Evolutionary conservation across 2,797 vertebrate species (phyloP).

Genomic region (Ibycter americanus): DNA sequence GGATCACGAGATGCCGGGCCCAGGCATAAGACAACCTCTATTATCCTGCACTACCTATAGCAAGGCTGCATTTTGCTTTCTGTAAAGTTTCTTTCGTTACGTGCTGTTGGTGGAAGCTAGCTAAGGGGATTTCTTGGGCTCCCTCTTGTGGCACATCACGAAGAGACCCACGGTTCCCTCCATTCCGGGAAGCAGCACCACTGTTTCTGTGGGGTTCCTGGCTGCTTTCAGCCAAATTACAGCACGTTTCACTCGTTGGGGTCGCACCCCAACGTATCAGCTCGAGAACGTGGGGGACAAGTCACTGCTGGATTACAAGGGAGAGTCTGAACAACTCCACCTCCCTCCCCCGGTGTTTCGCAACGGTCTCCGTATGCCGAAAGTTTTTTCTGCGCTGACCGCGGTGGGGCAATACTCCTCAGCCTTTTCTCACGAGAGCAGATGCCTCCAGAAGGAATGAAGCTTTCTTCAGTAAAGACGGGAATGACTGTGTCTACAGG

Average conservation of each 20-base stretch:
- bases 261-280: fast-evolving
- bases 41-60: background rate
- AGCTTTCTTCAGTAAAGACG: background rate
- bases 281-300: background rate
- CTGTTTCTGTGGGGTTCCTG: fast-evolving
- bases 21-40: background rate
- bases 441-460: background rate
- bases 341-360: background rate
- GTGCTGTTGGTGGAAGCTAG: background rate
- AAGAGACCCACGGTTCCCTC: background rate
- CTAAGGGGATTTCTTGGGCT: background rate
- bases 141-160: slow-evolving; percentile 32
- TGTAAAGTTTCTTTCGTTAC: background rate
- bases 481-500: background rate
- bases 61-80: background rate
- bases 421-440: background rate
- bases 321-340: background rate
- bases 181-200: background rate
- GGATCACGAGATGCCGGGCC: background rate
- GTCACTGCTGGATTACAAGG: background rate
- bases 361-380: background rate
- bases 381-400: background rate
- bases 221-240: background rate
- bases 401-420: background rate
- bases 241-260: background rate